Evolutionary conservation across 64 coral and sea anemone genomes (phyloP).

Genomic region (Stylophora pistillata): DNA sequence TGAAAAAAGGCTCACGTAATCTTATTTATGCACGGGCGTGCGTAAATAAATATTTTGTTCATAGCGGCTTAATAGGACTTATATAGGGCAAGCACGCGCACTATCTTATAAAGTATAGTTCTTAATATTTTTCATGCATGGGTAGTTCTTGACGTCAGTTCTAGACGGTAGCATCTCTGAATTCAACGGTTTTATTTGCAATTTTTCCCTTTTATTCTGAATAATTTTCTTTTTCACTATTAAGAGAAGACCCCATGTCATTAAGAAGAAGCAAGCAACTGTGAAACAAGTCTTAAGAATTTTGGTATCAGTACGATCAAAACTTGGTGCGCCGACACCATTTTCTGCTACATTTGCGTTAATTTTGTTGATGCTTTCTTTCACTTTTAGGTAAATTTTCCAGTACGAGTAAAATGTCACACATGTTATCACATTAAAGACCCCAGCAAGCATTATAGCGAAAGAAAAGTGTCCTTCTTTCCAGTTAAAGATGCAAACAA

Average conservation of each 20-base stretch:
- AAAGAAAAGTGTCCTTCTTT: slow-evolving; percentile 46
- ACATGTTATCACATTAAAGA: slow-evolving; percentile 24
- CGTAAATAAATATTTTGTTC: too few species aligned
- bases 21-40: too few species aligned
- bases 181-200: too few species aligned
- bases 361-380: slow-evolving; percentile 9
- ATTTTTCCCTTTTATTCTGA: too few species aligned
- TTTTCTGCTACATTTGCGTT: not conserved
- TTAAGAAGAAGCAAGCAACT: slow-evolving; percentile 54
- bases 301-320: slow-evolving; percentile 20
- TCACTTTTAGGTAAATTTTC: slow-evolving; percentile 48
- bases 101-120: too few species aligned
- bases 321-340: not conserved
- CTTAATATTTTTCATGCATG: too few species aligned
- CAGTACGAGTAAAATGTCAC: slow-evolving; percentile 52
- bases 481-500: slow-evolving; percentile 53
- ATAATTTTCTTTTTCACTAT: too few species aligned
- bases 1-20: too few species aligned
- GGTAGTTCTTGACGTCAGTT: too few species aligned
- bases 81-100: too few species aligned
- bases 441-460: slow-evolving; percentile 29
- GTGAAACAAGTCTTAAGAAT: slow-evolving; percentile 51
- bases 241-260: slow-evolving; percentile 39
- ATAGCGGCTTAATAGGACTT: too few species aligned
- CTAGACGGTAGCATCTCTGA: too few species aligned